Percentiles rank a stretch among this genome's conserved stretches.
Evolutionary conservation across 1,140 invertebrate genomes (phyloP).

Genomic region (Tetramorium parvispinum): DNA sequence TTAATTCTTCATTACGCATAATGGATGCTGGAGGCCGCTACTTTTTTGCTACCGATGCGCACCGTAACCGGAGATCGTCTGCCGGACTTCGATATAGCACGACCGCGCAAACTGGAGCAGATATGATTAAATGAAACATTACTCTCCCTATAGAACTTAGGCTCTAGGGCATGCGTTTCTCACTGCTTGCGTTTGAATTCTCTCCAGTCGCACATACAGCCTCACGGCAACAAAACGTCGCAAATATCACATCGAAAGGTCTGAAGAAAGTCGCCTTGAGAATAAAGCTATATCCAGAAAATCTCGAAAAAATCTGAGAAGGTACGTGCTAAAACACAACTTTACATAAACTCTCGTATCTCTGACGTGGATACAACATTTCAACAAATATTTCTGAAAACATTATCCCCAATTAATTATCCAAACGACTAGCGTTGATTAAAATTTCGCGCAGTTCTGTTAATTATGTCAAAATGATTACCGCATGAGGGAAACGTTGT

Average conservation of each 20-base stretch:
- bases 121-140: constrained; percentile 65
- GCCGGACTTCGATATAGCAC: not conserved
- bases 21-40: not conserved
- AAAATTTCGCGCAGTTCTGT: not conserved
- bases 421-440: not conserved
- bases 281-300: not conserved
- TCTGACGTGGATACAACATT: not conserved
- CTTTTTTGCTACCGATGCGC: not conserved
- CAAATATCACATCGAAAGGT: not conserved
- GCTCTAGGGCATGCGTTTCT: not conserved
- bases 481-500: not conserved
- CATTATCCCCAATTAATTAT: not conserved
- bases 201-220: too few relatives aligned
- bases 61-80: not conserved
- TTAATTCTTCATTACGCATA: constrained; percentile 11
- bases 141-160: not conserved
- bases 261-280: not conserved
- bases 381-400: not conserved
- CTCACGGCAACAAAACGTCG: not conserved
- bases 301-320: not conserved
- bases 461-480: not conserved
- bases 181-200: constrained; percentile 7
- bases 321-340: not conserved
- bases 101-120: constrained; percentile 47
- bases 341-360: not conserved